Evolutionary conservation across 2,797 vertebrate species (phyloP), one percentile per base, ranked within the genome.

Genomic region (Schizopygopsis malacanthus): DNA sequence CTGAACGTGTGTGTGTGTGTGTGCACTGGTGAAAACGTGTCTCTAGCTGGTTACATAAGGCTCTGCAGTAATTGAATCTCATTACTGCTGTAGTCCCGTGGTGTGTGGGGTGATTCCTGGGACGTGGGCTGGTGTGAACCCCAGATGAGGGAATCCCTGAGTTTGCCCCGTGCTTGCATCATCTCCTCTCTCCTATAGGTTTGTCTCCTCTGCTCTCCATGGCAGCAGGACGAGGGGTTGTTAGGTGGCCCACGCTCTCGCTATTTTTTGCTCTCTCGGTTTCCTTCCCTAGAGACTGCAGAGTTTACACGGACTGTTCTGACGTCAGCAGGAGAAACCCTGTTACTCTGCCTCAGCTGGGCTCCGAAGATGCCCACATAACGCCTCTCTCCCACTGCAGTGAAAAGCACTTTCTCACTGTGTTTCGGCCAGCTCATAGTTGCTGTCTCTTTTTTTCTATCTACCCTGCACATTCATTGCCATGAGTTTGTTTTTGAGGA

Each of bases 21-120:
- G n/a, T 33, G n/a, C 22, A 47, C 37, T 41, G 47, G 56, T 67
- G 75, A 43, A 83, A 50, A 75, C 70, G 59, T 67, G 85, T 85
- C 76, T 82, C 72, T 72, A 25, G 59, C 41, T 86, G 75, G 82
- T 90, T 90, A 87, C 81, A 75, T 89, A 90, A 91, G 75, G 50
- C 79, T 89, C 89, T 79, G 88, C 89, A 88, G 89, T 87, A 87
- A 81, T 83, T 88, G 88, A 86, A 90, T 90, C 61, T 91, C 89
- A 90, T 90, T 89, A 90, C 47, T 63, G 75, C 81, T 83, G 86
- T 85, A 84, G 87, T 81, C 76, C 71, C 52, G 16, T 9, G 41
- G 69, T 69, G 84, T 75, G 79, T 76, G 79, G 81, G 79, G 83
- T 43, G 71, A 65, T 82, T 76, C 87, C 82, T 80, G 69, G 67